phyloP scores from a whole-genome alignment of 2,113 vertebrate genomes.

The Notarius lentiginosus region DNA sequence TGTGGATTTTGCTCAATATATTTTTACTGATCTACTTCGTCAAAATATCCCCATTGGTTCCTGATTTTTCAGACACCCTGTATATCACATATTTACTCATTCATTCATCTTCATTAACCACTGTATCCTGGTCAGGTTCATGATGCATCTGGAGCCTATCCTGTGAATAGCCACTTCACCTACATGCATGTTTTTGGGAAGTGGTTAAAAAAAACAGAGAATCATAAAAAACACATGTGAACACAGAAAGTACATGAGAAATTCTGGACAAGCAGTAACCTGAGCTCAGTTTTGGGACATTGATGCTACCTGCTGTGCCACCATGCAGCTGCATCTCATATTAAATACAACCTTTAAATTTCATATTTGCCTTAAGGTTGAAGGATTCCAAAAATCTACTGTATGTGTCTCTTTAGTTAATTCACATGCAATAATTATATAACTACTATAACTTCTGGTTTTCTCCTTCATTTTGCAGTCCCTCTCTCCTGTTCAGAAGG shows the following conservation, averaged over 20 bases:
- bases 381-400: neutral
- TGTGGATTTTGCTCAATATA: neutral
- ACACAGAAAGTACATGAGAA: neutral
- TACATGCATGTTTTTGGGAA: neutral
- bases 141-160: neutral
- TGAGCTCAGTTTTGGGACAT: neutral
- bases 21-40: neutral
- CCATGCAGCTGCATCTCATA: neutral
- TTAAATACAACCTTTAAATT: neutral
- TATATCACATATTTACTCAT: neutral
- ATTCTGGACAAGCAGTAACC: neutral
- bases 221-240: neutral
- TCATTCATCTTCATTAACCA: neutral
- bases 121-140: neutral
- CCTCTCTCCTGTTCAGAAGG: conserved; percentile 77
- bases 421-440: neutral
- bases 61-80: neutral
- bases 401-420: neutral
- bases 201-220: neutral
- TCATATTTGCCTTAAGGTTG: neutral
- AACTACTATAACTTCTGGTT: neutral
- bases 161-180: neutral
- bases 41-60: neutral
- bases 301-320: neutral
- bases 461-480: conserved; percentile 58